Base-by-base conservation (phyloP, 2,113 vertebrate genomes). In the Colaptes auratus region DNA sequence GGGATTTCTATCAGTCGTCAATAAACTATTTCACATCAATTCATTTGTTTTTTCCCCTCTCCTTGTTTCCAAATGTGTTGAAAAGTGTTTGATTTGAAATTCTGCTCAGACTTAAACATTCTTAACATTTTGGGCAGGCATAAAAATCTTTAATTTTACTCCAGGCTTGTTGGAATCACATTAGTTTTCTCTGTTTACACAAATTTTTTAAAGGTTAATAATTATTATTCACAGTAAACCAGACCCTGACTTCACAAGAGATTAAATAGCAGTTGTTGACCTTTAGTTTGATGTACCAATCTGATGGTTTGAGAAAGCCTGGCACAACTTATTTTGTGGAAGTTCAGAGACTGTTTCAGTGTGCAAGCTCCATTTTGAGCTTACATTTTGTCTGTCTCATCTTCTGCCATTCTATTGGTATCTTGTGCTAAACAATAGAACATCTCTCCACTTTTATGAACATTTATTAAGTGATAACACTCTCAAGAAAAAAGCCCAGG, bases 201-300 rank as follows among this genome's bases (percentile, higher is more conserved):
- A 30, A 13, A 27, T 1, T 36, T 89, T 82, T 56, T 28, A 60
- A 93, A 95, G 72, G 82, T 94, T 95, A 95, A 93, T 86, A 89
- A 92, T 91, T n/a, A n/a, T n/a, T n/a, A n/a, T n/a, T n/a, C n/a
- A n/a, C n/a, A n/a, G n/a, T n/a, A n/a, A 74, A 87, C 13, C 61
- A 92, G 56, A 66, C 19, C 25, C 19, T 20, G 31, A 33, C 60
- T 86, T 92, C 60, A 80, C 66, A 87, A 63, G 39, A 90, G 52
- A 96, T 94, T 88, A 92, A 92, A 92, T 18, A 95, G 63, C 75
- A 91, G 53, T 92, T 84, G 58, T 61, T 96, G 96, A 97, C 96
- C 91, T 96, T 97, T 94, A 92, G 71, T 82, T 75, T 72, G 69
- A 90, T 87, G 74, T 39, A 92, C 39, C 13, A 64, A 12, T 75